Evolutionary conservation across 2,888 invertebrate species (phyloP).

Genomic region (Conops quadrifasciatus): DNA sequence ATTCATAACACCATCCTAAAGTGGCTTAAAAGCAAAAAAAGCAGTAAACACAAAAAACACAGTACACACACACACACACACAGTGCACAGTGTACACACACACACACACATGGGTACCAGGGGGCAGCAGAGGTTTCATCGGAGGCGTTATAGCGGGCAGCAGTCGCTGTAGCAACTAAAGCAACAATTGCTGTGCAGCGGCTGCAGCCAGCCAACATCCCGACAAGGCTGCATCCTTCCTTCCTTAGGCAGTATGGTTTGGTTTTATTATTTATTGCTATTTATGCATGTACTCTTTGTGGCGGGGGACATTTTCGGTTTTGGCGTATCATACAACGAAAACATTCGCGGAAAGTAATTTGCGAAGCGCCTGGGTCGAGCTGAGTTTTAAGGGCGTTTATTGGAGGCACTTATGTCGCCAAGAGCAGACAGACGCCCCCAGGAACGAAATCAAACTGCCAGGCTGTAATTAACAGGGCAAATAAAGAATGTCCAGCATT

Average conservation of each 20-base stretch:
- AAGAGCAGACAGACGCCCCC: too few species aligned
- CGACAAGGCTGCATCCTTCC: too few species aligned
- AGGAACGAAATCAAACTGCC: too few species aligned
- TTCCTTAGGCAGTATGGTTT: too few species aligned
- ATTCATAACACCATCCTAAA: conserved; percentile 31
- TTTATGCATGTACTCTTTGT: conserved; percentile 21
- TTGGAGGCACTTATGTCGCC: too few species aligned
- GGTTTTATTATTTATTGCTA: conserved; percentile 28
- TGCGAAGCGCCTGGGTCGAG: too few species aligned
- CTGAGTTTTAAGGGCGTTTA: too few species aligned
- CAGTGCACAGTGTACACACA: neutral
- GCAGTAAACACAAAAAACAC: conserved; percentile 25
- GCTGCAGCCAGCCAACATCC: neutral
- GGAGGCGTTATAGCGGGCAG: neutral
- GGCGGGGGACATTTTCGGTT: neutral
- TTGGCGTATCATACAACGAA: too few species aligned
- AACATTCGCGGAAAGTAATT: too few species aligned
- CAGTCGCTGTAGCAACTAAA: neutral
- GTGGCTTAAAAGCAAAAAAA: conserved; percentile 24
- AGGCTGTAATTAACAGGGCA: too few species aligned
- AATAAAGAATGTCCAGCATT: too few species aligned
- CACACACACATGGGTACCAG: neutral
- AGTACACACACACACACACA: neutral
- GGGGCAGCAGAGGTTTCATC: neutral
- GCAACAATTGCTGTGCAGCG: neutral